Base-by-base conservation (phyloP, 2,113 vertebrate species). In the Madoqua kirkii region DNA sequence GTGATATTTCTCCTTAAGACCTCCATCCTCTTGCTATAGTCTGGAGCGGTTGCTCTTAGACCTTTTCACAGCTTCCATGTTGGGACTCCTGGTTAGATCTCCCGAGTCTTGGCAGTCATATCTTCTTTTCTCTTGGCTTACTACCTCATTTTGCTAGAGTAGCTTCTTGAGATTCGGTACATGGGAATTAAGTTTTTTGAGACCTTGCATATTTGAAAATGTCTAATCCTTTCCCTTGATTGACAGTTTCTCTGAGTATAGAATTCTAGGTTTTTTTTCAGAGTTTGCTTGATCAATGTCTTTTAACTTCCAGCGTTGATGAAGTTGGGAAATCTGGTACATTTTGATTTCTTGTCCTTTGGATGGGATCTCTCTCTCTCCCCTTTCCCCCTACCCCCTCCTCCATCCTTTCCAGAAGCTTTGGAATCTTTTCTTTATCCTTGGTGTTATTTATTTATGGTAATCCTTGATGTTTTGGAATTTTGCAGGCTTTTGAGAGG, bases 101-200 rank as follows among this genome's bases (percentile, higher is more conserved):
- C 43, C 15, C 31, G 27, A 60, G 74, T 82, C 74, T 40, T 67
- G 33, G 71, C 81, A 79, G 8, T 74, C 54, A 0, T 40, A 14
- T 36, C 10, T 36, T n/a, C 15, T 48, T 52, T 85, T 54, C 55
- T 86, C 11, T 48, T n/a, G 74, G 59, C 52, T 48, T 71, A 55
- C 31, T 59, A 15, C 7, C 50, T n/a, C 27, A n/a, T 82, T 45
- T 81, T 82, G 52, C n/a, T 57, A 29, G 2, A 52, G 54, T 78
- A 62, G 55, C 55, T 55, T 96, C 74, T 94, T 94, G 52, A 94
- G 19, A 52, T 87, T 62, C 0, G 4, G 11, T 57, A 85, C 57
- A 11, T 31, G 27, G 67, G 31, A 92, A 81, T 55, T 89, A 76
- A 59, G n/a, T 79, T 93, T 79, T 93, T 27, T 79, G 57, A 89